Evolutionary conservation across 1,140 invertebrate genomes (phyloP).

Genomic region (Varroa destructor): DNA sequence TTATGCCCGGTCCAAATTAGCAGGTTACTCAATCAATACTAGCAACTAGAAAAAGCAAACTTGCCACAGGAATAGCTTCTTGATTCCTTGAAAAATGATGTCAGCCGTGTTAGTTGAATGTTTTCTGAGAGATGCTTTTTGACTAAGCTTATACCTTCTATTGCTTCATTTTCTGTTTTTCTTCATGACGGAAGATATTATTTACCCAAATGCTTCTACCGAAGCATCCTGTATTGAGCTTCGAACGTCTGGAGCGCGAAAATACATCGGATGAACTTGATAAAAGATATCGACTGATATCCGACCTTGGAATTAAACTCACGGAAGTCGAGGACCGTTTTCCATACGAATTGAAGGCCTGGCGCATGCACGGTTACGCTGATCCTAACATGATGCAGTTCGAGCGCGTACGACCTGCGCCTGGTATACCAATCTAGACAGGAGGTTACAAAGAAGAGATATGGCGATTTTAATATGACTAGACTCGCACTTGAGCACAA

Average conservation of each 20-base stretch:
- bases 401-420: no score
- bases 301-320: conserved; percentile 68
- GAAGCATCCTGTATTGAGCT: background rate
- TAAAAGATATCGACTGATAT: conserved; percentile 56
- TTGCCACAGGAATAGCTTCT: no score
- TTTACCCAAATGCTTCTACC: background rate
- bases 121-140: no score
- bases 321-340: conserved; percentile 60
- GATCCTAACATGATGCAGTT: conserved; percentile 47
- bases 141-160: background rate
- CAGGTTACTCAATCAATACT: no score
- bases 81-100: no score
- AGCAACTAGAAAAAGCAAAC: no score
- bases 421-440: no score
- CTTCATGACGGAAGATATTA: background rate
- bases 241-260: conserved; percentile 48
- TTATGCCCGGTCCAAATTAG: no score
- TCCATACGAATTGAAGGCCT: conserved; percentile 58
- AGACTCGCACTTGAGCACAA: no score
- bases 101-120: no score
- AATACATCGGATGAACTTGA: conserved; percentile 54
- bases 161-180: conserved; percentile 21
- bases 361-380: conserved; percentile 52
- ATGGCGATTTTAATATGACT: no score
- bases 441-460: no score